phyloP scores from a whole-genome alignment of 1,140 invertebrate species.

The Lucilia sericata region DNA sequence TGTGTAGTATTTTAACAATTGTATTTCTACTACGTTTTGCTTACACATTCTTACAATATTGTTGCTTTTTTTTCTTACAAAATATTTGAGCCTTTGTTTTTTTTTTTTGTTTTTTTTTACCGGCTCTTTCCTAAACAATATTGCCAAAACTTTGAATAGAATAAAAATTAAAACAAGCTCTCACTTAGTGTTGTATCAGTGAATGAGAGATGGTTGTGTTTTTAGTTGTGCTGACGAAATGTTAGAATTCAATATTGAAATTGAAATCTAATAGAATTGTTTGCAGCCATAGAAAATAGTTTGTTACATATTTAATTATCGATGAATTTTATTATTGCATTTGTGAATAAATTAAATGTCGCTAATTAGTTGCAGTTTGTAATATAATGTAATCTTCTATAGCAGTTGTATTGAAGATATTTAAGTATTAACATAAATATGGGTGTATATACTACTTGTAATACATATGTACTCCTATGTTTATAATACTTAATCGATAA shows the following conservation, averaged over 20 bases:
- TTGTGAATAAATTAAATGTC: background rate
- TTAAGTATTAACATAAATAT: too few relatives aligned
- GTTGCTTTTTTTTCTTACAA: background rate
- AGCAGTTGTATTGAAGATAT: too few relatives aligned
- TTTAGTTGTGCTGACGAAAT: background rate
- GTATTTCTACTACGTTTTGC: background rate
- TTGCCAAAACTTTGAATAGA: background rate
- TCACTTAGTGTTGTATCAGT: background rate
- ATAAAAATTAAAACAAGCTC: background rate
- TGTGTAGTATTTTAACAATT: background rate
- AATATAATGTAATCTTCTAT: background rate
- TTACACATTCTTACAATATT: background rate
- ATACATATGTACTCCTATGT: too few relatives aligned
- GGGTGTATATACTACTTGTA: too few relatives aligned
- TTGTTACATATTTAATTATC: background rate
- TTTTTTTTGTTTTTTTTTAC: background rate
- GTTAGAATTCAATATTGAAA: conserved; percentile 7
- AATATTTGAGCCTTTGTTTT: background rate
- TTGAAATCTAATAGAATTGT: background rate
- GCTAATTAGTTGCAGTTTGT: background rate
- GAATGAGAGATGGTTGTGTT: background rate
- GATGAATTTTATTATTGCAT: background rate
- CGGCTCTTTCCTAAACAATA: background rate
- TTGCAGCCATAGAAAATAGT: background rate
- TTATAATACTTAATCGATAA: too few relatives aligned